Base-by-base conservation (phyloP, 2,888 invertebrate genomes). In the Cephonodes hylas region DNA sequence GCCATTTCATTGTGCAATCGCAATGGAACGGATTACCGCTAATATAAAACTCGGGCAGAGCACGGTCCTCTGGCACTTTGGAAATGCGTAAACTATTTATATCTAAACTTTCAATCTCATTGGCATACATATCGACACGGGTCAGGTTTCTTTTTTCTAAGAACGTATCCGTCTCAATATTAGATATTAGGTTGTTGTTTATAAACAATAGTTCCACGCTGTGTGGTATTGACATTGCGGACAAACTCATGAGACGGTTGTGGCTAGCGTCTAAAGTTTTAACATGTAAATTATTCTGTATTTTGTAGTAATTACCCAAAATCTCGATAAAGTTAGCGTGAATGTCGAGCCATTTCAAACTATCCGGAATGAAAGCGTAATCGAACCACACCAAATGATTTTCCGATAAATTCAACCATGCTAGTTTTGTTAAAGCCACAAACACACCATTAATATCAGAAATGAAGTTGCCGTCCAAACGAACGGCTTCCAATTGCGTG, bases 1-100 rank as follows among this genome's bases (percentile, higher is more conserved):
- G 93, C 98, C 98, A 99, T 86, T 98, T 98, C 97, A 98, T 97
- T 68, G 96, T 96, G 88, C 99, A 98, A 87, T 98, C 97, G 87
- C 98, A 99, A 75, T 96, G 95, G 87, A 98, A 97, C 27, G 98
- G 98, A 90, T 99, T 99, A 63, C 96, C 97, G 66, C 97, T 97
- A 75, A 98, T 93, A 86, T 97, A 97, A 88, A 98, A 96, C 88
- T 98, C 97, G 2, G 98, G 97, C 73, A 97, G 89, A 3, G 95
- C 92, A 72, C 95, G 95, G 74, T 95, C 95, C 59, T 94, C 93
- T 8, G 95, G 93, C 64, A 96, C 95, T 64, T 95, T 95, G 42
- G 95, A 94, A 71, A 97, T 93, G 58, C 96, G 94, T 73, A 98
- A 91, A 68, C 97, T 95, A 81, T 96, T 96, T 84, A 97, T 92